These are phyloP conservation scores for Aradus depressus DNA, from an alignment of 2,888 invertebrate genomes.

Conservation along the genomic window DNA sequence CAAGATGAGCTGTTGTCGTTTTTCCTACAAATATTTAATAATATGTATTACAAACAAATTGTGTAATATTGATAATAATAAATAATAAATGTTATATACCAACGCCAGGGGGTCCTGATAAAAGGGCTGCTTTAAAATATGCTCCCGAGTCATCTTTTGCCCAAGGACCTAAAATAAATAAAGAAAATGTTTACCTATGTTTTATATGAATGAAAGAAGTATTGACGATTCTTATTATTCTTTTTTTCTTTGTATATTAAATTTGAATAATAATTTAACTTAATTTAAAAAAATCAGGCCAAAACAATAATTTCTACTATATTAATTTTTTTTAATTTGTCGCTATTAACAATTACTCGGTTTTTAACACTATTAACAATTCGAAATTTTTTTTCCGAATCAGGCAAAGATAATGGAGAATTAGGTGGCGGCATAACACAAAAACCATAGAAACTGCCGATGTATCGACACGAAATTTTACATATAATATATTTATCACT, in stretches of 20 bases:
- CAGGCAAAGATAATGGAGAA: too few relatives aligned
- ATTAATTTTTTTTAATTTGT: too few relatives aligned
- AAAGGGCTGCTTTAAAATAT: conserved; percentile 77
- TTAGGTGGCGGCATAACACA: too few relatives aligned
- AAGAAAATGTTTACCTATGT: not conserved
- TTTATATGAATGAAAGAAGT: not conserved
- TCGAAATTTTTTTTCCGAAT: too few relatives aligned
- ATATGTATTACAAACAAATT: not conserved
- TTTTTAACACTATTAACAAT: too few relatives aligned
- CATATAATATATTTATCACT: too few relatives aligned
- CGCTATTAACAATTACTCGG: too few relatives aligned
- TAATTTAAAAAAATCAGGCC: not conserved
- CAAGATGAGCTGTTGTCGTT: conserved; percentile 79
- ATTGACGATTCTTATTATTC: not conserved
- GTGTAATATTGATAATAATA: not conserved
- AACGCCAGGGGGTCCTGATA: conserved; percentile 95
- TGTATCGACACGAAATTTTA: too few relatives aligned
- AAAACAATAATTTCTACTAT: not conserved
- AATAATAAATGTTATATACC: conserved; percentile 44
- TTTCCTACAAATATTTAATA: conserved; percentile 45
- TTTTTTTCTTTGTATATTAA: not conserved
- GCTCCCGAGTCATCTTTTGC: conserved; percentile 74
- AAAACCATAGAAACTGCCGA: too few relatives aligned
- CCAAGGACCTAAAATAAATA: conserved; percentile 46
- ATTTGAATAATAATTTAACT: not conserved